These are phyloP conservation scores for Euura saliciscinereae DNA, from an alignment of 1,140 invertebrate genomes.

Conservation along the genomic window DNA sequence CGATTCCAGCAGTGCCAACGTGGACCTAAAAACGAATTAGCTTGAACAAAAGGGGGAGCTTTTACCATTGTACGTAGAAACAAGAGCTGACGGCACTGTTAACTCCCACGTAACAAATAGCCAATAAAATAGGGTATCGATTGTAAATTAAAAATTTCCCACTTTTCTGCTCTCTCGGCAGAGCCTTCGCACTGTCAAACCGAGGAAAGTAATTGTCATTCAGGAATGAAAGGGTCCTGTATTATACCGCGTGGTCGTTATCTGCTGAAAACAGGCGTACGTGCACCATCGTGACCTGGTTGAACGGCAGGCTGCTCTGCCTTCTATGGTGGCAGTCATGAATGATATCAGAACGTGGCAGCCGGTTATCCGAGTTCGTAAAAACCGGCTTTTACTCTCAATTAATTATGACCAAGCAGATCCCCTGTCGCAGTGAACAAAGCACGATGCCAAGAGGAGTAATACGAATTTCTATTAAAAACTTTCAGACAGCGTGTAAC, in stretches of 20 bases:
- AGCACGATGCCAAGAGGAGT: no score
- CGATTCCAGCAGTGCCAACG: neutral
- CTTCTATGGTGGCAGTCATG: neutral
- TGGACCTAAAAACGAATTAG: neutral
- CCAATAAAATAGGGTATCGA: no score
- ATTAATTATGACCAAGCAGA: no score
- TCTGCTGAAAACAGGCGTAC: neutral
- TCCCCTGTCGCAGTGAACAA: no score
- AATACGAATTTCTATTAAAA: no score
- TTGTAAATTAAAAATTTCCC: no score
- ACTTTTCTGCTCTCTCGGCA: no score
- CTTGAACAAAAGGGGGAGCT: no score
- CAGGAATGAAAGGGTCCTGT: neutral
- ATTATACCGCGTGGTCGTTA: neutral
- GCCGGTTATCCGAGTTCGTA: neutral
- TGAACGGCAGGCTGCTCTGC: neutral
- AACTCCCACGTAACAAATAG: no score
- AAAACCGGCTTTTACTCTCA: neutral
- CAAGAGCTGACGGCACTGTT: no score
- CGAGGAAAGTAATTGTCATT: neutral
- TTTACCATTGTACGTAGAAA: no score
- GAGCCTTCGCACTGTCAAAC: neutral
- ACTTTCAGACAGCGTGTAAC: no score
- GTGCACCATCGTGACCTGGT: neutral
- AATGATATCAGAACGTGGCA: neutral